phyloP scores from a whole-genome alignment of 2,888 invertebrate genomes.

The Xestia c-nigrum region DNA sequence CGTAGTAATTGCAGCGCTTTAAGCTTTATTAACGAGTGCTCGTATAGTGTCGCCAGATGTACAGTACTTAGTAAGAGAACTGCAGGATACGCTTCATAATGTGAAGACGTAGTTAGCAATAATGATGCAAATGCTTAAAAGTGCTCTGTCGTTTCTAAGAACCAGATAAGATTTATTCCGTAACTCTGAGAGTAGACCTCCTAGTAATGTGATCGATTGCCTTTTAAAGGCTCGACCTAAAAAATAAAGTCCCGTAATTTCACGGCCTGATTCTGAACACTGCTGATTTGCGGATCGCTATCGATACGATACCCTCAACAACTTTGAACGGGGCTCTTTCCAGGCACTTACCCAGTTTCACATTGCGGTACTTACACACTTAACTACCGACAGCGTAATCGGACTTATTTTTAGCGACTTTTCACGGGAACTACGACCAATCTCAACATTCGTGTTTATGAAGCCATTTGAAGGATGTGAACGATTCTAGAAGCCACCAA shows the following conservation, averaged over 20 bases:
- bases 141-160: conserved; percentile 16
- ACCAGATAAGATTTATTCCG: conserved; percentile 33
- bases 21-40: conserved; percentile 64
- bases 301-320: conserved; percentile 51
- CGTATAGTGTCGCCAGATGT: conserved; percentile 54
- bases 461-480: conserved; percentile 45
- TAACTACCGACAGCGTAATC: conserved; percentile 11
- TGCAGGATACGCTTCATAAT: conserved; percentile 37
- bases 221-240: conserved; percentile 21
- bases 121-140: conserved; percentile 34
- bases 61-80: conserved; percentile 24
- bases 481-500: conserved; percentile 42
- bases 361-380: conserved; percentile 49
- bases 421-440: conserved; percentile 33
- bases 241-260: conserved; percentile 50
- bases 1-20: conserved; percentile 64
- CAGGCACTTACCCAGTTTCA: conserved; percentile 61
- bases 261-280: conserved; percentile 46
- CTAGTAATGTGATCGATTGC: conserved; percentile 44
- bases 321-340: conserved; percentile 52
- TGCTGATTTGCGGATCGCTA: conserved; percentile 46
- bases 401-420: conserved; percentile 46
- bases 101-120: conserved; percentile 29
- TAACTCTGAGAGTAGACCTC: conserved; percentile 24
- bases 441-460: conserved; percentile 47